Evolutionary conservation across 2,797 vertebrate genomes (phyloP).

Genomic region (Coregonus sp.): DNA sequence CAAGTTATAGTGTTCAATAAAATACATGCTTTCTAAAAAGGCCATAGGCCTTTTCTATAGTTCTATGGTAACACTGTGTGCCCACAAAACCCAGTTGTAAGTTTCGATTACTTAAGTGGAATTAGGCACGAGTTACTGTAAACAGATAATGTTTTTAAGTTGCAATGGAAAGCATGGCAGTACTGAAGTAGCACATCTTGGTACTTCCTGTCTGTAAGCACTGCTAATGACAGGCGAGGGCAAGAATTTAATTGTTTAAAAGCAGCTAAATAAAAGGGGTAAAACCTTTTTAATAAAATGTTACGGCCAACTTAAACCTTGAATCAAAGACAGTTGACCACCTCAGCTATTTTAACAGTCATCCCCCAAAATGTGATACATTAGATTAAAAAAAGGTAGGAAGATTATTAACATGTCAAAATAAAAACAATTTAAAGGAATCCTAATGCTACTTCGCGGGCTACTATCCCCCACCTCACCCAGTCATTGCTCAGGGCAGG

Average conservation of each 20-base stretch:
- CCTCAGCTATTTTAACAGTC: too few relatives aligned
- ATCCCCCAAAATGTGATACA: neutral
- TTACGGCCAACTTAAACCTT: conserved; percentile 66
- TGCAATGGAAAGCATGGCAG: conserved; percentile 53
- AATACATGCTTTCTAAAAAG: conserved; percentile 66
- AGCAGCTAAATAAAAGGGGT: conserved; percentile 18
- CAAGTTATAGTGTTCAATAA: conserved; percentile 42
- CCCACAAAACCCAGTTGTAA: conserved; percentile 39
- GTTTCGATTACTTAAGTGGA: conserved; percentile 65
- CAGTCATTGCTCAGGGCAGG: conserved; percentile 12
- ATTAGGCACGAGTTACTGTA: conserved; percentile 82
- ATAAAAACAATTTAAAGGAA: conserved; percentile 33
- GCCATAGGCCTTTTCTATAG: conserved; percentile 65
- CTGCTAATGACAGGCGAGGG: conserved; percentile 40
- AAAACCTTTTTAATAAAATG: conserved; percentile 46
- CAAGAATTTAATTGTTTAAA: too few relatives aligned
- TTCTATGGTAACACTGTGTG: conserved; percentile 57
- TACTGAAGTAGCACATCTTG: conserved; percentile 42
- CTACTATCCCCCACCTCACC: conserved; percentile 34
- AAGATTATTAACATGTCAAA: conserved; percentile 39
- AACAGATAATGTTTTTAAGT: conserved; percentile 64
- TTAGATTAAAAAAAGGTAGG: conserved; percentile 46
- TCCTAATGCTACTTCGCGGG: conserved; percentile 69
- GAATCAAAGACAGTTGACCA: conserved; percentile 47
- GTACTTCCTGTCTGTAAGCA: conserved; percentile 37